Percentiles rank a stretch among this genome's conserved stretches.
These are phyloP conservation scores for Brachionus asplanchnoidis DNA, from an alignment of 1,140 invertebrate genomes.

Conservation along the genomic window DNA sequence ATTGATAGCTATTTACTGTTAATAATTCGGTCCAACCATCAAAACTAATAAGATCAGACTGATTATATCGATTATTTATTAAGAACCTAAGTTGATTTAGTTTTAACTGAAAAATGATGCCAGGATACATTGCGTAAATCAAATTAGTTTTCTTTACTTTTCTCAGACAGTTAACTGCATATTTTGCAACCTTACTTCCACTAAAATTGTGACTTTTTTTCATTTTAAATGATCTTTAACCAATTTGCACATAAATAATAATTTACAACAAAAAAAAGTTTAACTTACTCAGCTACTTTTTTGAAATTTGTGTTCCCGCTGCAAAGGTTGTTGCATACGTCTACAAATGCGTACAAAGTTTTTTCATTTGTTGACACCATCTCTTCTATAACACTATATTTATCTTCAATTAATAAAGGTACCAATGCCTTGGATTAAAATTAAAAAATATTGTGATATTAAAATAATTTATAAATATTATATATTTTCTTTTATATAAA, in stretches of 20 bases:
- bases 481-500: too few relatives aligned
- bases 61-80: slow-evolving; percentile 1
- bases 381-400: slow-evolving; percentile 4
- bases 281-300: slow-evolving; percentile 26
- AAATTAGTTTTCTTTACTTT: slow-evolving; percentile 19
- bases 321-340: slow-evolving; percentile 19
- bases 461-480: too few relatives aligned
- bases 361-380: slow-evolving; percentile 11
- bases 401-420: slow-evolving; percentile 34
- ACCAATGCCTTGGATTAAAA: not conserved
- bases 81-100: slow-evolving; percentile 25
- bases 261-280: not conserved
- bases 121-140: not conserved
- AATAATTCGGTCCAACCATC: slow-evolving; percentile 22
- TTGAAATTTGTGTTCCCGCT: not conserved
- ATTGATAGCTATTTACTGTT: not conserved
- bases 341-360: not conserved
- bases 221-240: not conserved
- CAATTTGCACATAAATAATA: not conserved
- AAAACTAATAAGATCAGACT: slow-evolving; percentile 18
- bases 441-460: not conserved
- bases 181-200: slow-evolving; percentile 10
- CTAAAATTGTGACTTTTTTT: slow-evolving; percentile 35
- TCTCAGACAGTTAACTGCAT: not conserved
- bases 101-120: not conserved